Conservation (phyloP, 1,140 invertebrate genomes). For the Zophobas morio region DNA sequence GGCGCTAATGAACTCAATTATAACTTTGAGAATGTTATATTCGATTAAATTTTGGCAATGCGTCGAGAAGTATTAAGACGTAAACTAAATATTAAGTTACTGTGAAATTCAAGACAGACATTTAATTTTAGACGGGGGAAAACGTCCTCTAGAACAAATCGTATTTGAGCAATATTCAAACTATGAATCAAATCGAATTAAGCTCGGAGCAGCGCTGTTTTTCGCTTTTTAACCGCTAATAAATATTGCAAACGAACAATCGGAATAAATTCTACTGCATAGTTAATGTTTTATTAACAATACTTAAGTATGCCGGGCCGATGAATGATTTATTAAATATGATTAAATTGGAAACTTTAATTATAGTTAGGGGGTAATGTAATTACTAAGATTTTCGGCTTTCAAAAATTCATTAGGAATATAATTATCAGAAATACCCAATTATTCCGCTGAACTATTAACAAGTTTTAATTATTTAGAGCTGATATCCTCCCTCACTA, state of each 20-base stretch:
- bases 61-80: slow-evolving; percentile 46
- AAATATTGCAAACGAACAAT: slow-evolving; percentile 32
- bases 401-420: slow-evolving; percentile 44
- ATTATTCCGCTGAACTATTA: slow-evolving; percentile 43
- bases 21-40: slow-evolving; percentile 53
- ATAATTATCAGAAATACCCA: slow-evolving; percentile 46
- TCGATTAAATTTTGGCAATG: slow-evolving; percentile 51
- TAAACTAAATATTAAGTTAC: slow-evolving; percentile 50
- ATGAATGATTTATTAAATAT: slow-evolving; percentile 45
- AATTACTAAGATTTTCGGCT: slow-evolving; percentile 46
- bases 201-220: neutral
- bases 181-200: slow-evolving; percentile 28
- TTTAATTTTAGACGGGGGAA: slow-evolving; percentile 43
- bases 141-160: slow-evolving; percentile 37
- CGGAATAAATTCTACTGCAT: slow-evolving; percentile 14
- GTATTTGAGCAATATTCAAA: slow-evolving; percentile 26
- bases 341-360: slow-evolving; percentile 48
- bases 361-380: slow-evolving; percentile 45
- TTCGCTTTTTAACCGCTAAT: slow-evolving; percentile 15
- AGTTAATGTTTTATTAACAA: slow-evolving; percentile 36
- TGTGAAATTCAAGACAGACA: slow-evolving; percentile 49
- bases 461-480: slow-evolving; percentile 42
- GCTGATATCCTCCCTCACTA: slow-evolving; percentile 24
- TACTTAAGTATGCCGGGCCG: slow-evolving; percentile 13
- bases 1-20: slow-evolving; percentile 51